Evolutionary conservation across 2,888 invertebrate species (phyloP).

Genomic region (Sinopyrophorus schimmeli): DNA sequence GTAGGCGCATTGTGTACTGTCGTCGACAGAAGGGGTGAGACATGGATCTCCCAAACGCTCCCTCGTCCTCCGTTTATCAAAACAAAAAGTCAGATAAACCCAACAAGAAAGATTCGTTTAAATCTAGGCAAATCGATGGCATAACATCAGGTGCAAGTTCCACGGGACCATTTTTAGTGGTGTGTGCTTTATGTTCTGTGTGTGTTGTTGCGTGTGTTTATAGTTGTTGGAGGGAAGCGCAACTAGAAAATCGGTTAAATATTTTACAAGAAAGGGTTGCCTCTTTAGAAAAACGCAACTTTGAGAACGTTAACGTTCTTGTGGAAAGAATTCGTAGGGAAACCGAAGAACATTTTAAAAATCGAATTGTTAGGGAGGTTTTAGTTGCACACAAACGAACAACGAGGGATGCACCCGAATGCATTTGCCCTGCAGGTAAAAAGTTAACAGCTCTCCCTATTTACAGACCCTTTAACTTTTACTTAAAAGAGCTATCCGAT

Average conservation of each 20-base stretch:
- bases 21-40: conserved; percentile 38
- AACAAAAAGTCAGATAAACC: conserved; percentile 40
- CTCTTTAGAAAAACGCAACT: conserved; percentile 58
- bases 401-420: conserved; percentile 65
- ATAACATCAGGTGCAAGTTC: conserved; percentile 24
- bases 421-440: conserved; percentile 74
- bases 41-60: conserved; percentile 48
- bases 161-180: conserved; percentile 55
- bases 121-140: conserved; percentile 23
- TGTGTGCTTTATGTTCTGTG: conserved; percentile 67
- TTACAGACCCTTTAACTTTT: too few relatives aligned
- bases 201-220: conserved; percentile 65
- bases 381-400: conserved; percentile 50
- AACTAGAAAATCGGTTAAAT: conserved; percentile 59
- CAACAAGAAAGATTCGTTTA: conserved; percentile 21
- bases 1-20: conserved; percentile 41
- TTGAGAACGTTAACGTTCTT: conserved; percentile 53
- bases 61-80: conserved; percentile 35
- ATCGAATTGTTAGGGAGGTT: conserved; percentile 52
- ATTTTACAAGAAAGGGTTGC: conserved; percentile 62
- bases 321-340: conserved; percentile 62
- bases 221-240: conserved; percentile 62
- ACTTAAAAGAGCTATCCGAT: too few relatives aligned
- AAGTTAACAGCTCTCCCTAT: not conserved
- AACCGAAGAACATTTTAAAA: conserved; percentile 55